Base-by-base conservation (phyloP, 2,113 vertebrate species). In the Sinosuthora webbiana region DNA sequence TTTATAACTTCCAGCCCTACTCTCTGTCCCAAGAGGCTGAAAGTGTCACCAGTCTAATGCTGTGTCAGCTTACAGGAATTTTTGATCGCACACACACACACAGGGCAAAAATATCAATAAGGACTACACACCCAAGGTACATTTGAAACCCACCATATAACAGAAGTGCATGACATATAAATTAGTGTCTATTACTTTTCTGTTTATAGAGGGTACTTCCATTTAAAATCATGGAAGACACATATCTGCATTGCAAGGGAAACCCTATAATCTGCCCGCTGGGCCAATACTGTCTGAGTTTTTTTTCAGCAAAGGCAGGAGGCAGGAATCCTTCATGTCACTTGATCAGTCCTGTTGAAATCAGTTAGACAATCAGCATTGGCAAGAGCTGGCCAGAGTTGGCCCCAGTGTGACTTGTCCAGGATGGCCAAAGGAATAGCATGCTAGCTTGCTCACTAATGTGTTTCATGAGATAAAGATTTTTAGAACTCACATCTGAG, bases 401-500 rank as follows among this genome's bases (percentile, higher is more conserved):
- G 21, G 30, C 50, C 27, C 17, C 33, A 10, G 8, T 4, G 10
- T 63, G 22, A 21, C 76, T 89, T 79, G 49, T 59, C 31, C 4
- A 4, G 77, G 42, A 47, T 65, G 25, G 13, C 56, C 37, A 13
- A 42, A 64, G 18, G 7, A 37, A 68, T 0, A 0, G n/a, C 24
- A 33, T 52, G 28, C 45, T 78, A 77, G 30, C 44, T 59, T 60
- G 49, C 62, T 53, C 52, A 92, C n/a, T 56, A 71, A 70, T 4
- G 21, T 62, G 35, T 64, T 95, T 76, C 33, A 45, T 17, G 41
- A 92, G 69, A 65, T 25, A 87, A 64, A 93, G 24, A 31, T 65
- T 35, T 84, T 68, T 87, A 69, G 64, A 95, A 93, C 93, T 95
- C 96, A 96, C 75, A 93, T 96, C 86, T 93, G 97, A 96, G 97